Evolutionary conservation across 1,140 invertebrate species (phyloP), one percentile per base, ranked within the genome.

Genomic region (Dendrolimus punctatus): DNA sequence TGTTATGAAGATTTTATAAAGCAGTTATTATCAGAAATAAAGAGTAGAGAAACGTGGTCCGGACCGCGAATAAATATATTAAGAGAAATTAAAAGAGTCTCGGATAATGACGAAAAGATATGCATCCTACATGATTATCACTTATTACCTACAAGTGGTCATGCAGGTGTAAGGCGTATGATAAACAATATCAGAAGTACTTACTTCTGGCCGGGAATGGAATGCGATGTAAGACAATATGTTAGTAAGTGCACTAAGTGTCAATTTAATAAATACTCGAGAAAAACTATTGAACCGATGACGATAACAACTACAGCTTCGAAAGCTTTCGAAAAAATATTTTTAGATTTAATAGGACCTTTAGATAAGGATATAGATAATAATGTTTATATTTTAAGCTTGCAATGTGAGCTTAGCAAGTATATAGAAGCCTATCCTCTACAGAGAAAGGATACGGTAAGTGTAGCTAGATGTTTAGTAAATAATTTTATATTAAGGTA

Each of bases 181-280:
- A n/a, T 57, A 38, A 66, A 59, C 39, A 66, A 56, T 49, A 60
- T 63, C 36, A 62, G 51, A 49, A 57, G n/a, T n/a, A n/a, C n/a
- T n/a, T n/a, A n/a, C n/a, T n/a, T n/a, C n/a, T n/a, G n/a, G n/a
- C n/a, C n/a, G n/a, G n/a, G n/a, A n/a, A n/a, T n/a, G n/a, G n/a
- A n/a, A n/a, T n/a, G n/a, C n/a, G n/a, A n/a, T n/a, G n/a, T n/a
- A n/a, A n/a, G n/a, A n/a, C n/a, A n/a, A n/a, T n/a, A n/a, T n/a
- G n/a, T n/a, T n/a, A n/a, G n/a, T n/a, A n/a, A n/a, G n/a, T n/a
- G n/a, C n/a, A n/a, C n/a, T n/a, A n/a, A n/a, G n/a, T n/a, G n/a
- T 42, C 55, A 64, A 46, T 60, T 39, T 47, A 54, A 46, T 47
- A 62, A 64, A 52, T 40, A 60, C n/a, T 49, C 46, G 37, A 48